phyloP scores from a whole-genome alignment of 2,113 vertebrate species.

The Stegastes partitus region DNA sequence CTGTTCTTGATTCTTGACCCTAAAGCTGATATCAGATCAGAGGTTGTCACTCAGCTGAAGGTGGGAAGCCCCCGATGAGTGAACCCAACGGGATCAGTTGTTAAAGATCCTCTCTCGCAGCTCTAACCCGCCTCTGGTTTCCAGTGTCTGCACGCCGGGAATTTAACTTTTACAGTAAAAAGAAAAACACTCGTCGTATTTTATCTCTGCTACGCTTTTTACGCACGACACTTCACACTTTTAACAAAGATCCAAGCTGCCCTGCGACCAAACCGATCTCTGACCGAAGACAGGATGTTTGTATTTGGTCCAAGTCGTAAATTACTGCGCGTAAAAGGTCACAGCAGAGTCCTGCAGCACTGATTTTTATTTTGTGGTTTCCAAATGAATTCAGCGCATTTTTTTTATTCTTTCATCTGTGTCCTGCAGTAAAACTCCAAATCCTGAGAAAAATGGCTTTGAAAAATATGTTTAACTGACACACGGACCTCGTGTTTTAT shows the following conservation, averaged over 20 bases:
- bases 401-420: slow-evolving; percentile 41
- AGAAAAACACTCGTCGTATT: slow-evolving; percentile 32
- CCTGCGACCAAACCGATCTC: not conserved
- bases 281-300: slow-evolving; percentile 29
- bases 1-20: slow-evolving; percentile 70
- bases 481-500: slow-evolving; percentile 28
- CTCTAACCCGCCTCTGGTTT: slow-evolving; percentile 4
- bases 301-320: slow-evolving; percentile 41
- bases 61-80: slow-evolving; percentile 44
- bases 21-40: slow-evolving; percentile 61
- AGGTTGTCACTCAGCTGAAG: slow-evolving; percentile 60
- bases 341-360: not conserved
- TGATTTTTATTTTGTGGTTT: slow-evolving; percentile 19
- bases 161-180: slow-evolving; percentile 46
- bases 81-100: slow-evolving; percentile 49
- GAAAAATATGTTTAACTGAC: slow-evolving; percentile 9
- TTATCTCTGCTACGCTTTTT: slow-evolving; percentile 27
- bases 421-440: slow-evolving; percentile 18
- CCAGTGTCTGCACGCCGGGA: slow-evolving; percentile 32
- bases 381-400: slow-evolving; percentile 16
- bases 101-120: slow-evolving; percentile 13
- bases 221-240: slow-evolving; percentile 6
- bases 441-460: slow-evolving; percentile 21
- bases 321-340: slow-evolving; percentile 42
- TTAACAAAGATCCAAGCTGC: not conserved